phyloP scores from a whole-genome alignment of 2,888 invertebrate genomes.

The Protophormia terraenovae region DNA sequence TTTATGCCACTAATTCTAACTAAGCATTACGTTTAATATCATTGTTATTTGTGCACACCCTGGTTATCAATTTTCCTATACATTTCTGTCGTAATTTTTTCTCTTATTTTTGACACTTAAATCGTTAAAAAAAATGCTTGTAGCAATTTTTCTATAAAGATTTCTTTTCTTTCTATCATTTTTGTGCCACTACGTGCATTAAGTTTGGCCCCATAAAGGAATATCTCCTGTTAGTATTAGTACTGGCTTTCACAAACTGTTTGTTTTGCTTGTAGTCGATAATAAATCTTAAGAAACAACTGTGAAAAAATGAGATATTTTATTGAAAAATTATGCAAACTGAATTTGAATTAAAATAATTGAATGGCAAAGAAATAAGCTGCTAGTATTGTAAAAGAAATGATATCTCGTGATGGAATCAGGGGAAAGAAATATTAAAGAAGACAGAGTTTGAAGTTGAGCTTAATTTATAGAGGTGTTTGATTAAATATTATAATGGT shows the following conservation, averaged over 20 bases:
- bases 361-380: background rate
- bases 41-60: slow-evolving; percentile 1
- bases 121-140: slow-evolving; percentile 35
- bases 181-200: slow-evolving; percentile 54
- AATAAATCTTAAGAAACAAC: slow-evolving; percentile 48
- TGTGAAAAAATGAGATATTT: slow-evolving; percentile 61
- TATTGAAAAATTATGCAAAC: slow-evolving; percentile 68
- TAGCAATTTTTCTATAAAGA: slow-evolving; percentile 33
- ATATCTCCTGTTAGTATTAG: background rate
- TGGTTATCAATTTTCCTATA: slow-evolving; percentile 3
- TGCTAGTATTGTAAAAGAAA: background rate
- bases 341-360: slow-evolving; percentile 57
- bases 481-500: too few relatives aligned
- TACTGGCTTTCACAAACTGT: background rate
- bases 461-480: too few relatives aligned
- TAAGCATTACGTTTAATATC: slow-evolving; percentile 16
- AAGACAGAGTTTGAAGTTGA: background rate
- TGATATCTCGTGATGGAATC: background rate
- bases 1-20: background rate
- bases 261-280: background rate
- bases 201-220: background rate
- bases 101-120: background rate
- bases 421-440: background rate
- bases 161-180: slow-evolving; percentile 16
- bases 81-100: background rate